These are phyloP conservation scores for Notamacropus eugenii DNA, from an alignment of 2,797 vertebrate genomes.

Conservation along the genomic window DNA sequence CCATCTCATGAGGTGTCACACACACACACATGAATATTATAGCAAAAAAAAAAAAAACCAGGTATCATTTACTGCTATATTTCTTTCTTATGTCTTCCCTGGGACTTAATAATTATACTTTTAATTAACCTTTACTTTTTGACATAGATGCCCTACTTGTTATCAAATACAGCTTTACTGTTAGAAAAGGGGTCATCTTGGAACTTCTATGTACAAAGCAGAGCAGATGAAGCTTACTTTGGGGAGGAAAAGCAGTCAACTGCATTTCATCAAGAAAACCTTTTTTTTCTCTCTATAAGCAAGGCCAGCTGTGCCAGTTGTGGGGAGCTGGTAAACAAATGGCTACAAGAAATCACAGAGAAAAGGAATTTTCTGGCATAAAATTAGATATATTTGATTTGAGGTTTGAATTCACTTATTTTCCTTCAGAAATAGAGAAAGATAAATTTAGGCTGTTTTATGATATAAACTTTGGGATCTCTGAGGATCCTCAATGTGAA, in stretches of 20 bases:
- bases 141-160: background rate
- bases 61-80: background rate
- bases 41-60: background rate
- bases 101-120: background rate
- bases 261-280: conserved; percentile 25
- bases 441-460: background rate
- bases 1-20: no score
- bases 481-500: background rate
- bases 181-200: background rate
- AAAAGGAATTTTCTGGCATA: conserved; percentile 15
- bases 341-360: conserved; percentile 37
- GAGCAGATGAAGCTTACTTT: conserved; percentile 22
- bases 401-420: conserved; percentile 11
- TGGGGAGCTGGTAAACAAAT: conserved; percentile 8
- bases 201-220: conserved; percentile 47
- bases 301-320: conserved; percentile 44
- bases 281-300: conserved; percentile 30
- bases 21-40: background rate
- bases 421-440: conserved; percentile 35
- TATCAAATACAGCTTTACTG: background rate
- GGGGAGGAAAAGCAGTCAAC: conserved; percentile 35
- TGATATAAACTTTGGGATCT: conserved; percentile 1
- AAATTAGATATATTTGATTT: conserved; percentile 12
- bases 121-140: conserved; percentile 31
- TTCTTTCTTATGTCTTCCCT: conserved; percentile 11